phyloP scores from a whole-genome alignment of 2,113 vertebrate genomes.

The Hemibagrus wyckioides region DNA sequence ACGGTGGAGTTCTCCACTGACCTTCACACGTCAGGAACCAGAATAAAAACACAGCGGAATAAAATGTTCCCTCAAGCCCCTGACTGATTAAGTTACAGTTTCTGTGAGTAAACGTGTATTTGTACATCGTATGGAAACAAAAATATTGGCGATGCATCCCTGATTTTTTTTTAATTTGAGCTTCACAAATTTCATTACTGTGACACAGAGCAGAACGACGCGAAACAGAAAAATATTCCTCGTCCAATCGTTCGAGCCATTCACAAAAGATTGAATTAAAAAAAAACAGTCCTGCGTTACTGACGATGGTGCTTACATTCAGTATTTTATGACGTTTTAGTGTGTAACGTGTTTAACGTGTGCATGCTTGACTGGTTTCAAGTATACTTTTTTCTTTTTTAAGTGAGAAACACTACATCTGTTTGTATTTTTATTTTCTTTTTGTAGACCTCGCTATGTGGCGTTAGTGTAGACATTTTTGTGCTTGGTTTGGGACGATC shows the following conservation, averaged over 20 bases:
- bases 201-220: not conserved
- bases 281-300: slow-evolving; percentile 22
- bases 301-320: slow-evolving; percentile 45
- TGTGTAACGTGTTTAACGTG: slow-evolving; percentile 62
- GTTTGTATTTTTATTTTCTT: slow-evolving; percentile 2
- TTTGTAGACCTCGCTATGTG: not conserved
- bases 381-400: slow-evolving; percentile 64
- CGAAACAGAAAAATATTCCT: not conserved
- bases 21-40: not conserved
- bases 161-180: not conserved
- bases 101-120: not conserved
- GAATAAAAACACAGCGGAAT: not conserved
- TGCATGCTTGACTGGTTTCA: slow-evolving; percentile 80
- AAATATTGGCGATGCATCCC: not conserved
- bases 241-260: not conserved
- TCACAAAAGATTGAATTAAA: not conserved
- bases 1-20: not conserved
- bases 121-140: no score
- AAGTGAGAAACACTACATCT: slow-evolving; percentile 32
- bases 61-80: not conserved
- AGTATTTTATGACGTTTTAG: slow-evolving; percentile 59
- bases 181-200: not conserved
- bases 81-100: not conserved
- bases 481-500: not conserved
- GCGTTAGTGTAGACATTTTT: not conserved